Evolutionary conservation across 2,888 invertebrate species (phyloP), one percentile per base, ranked within the genome.

Genomic region (Salticus scenicus): DNA sequence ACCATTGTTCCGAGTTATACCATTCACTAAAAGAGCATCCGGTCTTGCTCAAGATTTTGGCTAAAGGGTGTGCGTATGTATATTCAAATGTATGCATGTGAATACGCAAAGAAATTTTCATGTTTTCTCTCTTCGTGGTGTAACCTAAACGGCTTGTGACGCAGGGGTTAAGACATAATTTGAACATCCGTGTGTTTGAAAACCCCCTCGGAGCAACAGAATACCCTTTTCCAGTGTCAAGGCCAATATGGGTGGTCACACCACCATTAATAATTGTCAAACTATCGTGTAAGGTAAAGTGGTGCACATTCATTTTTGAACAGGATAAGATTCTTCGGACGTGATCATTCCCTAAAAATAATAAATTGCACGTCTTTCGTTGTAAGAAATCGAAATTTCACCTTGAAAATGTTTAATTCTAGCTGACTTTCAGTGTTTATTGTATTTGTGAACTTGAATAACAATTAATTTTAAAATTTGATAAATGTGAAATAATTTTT

Each of bases 1-100:
- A 42, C 72, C 66, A 79, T 79, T 79, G 79, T 80, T 69, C 80
- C 57, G 33, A n/a, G 37, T 73, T 37, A 63, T 51, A 12, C 47
- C 67, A 70, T 17, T 37, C 57, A 28, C 57, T 5, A 27, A 24
- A n/a, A n/a, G n/a, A 20, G 70, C 64, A 72, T 79, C 79, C 79
- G 72, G 79, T 79, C 79, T 79, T 79, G 72, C 79, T 67, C 41
- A 76, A 76, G 30, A 8, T 12, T n/a, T 20, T 20, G 2, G 20
- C 57, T 37, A 24, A 57, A 24, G 57, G 57, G 57, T 57, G 57
- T 57, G 57, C n/a, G n/a, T 5, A 24, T 57, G 57, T 17, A 10
- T 24, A 17, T 57, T 5, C 17, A 20, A 24, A 5, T 57, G 57
- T 57, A 12, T 24, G 57, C 24, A 57, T 47, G 42, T 47, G 42